Evolutionary conservation across 2,888 invertebrate species (phyloP), one percentile per base, ranked within the genome.

Genomic region (Melanotus villosus): DNA sequence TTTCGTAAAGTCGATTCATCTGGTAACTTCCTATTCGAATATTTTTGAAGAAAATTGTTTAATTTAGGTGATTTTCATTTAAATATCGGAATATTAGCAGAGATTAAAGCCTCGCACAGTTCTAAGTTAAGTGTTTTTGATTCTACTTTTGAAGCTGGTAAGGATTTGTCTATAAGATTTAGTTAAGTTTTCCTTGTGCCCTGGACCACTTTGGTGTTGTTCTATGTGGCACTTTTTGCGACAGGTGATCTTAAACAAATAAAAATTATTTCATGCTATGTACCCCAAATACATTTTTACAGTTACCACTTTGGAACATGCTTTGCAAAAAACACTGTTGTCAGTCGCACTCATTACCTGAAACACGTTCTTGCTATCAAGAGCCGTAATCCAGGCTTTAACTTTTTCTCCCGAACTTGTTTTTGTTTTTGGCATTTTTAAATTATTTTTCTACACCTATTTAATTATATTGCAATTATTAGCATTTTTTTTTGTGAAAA

Each of bases 281-380:
- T 34, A 34, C 34, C 34, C 34, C 34, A 34, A 34, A 34, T 34
- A 34, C 34, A 34, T 34, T 34, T 34, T 34, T 34, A 34, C 34
- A 34, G 5, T 34, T 34, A 34, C 34, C 34, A 34, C 34, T 34
- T 34, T 34, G 5, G 34, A 34, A 34, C n/a, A 34, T 34, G 34
- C 34, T 34, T 34, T 34, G 34, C 34, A 34, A 34, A 34, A 34
- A 5, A 34, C 9, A 10, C 34, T n/a, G 34, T 34, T 34, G 34
- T 10, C 34, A 19, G 19, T 56, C 36, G 56, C 32, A 34, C 56
- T 34, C 19, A 56, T 56, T 56, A 16, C 36, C 21, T 56, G 36
- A n/a, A 50, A 30, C 26, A 50, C 30, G 26, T 14, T 16, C 50
- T 50, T 56, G 56, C 36, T 36, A 36, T 56, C 21, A 26, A 56